Base-by-base conservation (phyloP, 23 tunicate genomes). In the Ciona savignyi region DNA sequence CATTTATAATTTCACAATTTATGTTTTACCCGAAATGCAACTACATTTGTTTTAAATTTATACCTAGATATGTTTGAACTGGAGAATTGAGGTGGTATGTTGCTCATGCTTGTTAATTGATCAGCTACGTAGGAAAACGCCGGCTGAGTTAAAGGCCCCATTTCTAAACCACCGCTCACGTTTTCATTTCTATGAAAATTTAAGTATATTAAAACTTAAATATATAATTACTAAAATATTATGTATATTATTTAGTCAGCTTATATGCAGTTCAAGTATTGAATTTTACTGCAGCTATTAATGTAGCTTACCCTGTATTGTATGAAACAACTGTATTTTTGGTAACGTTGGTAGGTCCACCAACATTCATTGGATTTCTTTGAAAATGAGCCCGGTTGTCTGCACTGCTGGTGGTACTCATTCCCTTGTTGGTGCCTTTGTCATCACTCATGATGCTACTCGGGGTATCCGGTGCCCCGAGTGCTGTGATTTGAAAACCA, bases 41-140 rank as follows among this genome's bases (percentile, higher is more conserved):
- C n/a, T n/a, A n/a, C n/a, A n/a, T n/a, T n/a, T n/a, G n/a, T n/a
- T n/a, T n/a, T 42, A 6, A 15, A 9, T 42, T 42, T 42, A 2
- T 25, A 72, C 77, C 77, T 72, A 32, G 77, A 72, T 20, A 72
- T 23, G 29, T 72, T 72, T 1, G 77, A 27, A 19, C 71, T 80
- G 27, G 95, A 76, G 51, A 87, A 87, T 27, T 87, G 86, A 11
- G 82, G 86, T 3, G 72, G 95, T 27, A 87, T 81, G 70, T 78
- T 60, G 1, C 68, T 68, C 71, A 35, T 76, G 78, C 81, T 87
- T 1, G 83, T 87, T 65, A 87, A 62, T 73, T 85, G 92, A 78
- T 87, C 86, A 32, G 95, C 77, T 67, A 87, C 95, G 86, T 87
- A 87, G 19, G 95, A 87, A 71, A 81, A 87, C 23, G 76, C n/a